Evolutionary conservation across 2,113 vertebrate species (phyloP), one percentile per base, ranked within the genome.

Genomic region (Procavia capensis): DNA sequence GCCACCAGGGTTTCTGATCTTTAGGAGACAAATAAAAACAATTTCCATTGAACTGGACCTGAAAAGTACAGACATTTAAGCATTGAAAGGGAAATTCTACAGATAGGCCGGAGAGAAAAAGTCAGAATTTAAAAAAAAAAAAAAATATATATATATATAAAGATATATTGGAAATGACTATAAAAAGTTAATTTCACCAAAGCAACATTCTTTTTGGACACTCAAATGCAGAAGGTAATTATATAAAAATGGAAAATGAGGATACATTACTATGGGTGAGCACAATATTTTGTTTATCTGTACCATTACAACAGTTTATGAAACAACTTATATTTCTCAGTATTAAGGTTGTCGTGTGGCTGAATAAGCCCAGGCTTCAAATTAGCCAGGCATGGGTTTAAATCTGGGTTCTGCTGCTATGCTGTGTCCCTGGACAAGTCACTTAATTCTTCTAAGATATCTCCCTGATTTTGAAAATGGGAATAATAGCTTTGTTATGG

Each of bases 161-260:
- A 66, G 36, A 68, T 54, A 36, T 7, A 82, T 54, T 66, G 36
- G 76, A 29, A 91, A 10, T 2, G 24, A 34, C 47, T 75, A 4
- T 68, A 27, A 57, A 50, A 75, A 93, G 68, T 25, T 20, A 81
- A 80, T 80, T 78, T 63, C 39, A 63, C 39, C 1, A 2, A 54
- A 84, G 7, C 34, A 63, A 80, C 50, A 25, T 2, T 50, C 6
- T 11, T 22, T 80, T 81, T n/a, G 63, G 24, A 27, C 59, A 20
- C 7, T 19, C 36, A 91, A 39, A 64, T 66, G 0, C 9, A 50
- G 14, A 81, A 79, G 34, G 31, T 68, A 70, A 90, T 63, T 31
- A 57, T 19, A 50, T 61, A n/a, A 87, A 92, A 76, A 47, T 4
- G 79, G 22, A 92, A 94, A 97, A 86, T 50, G n/a, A 85, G 61